phyloP scores from a whole-genome alignment of 2,113 vertebrate genomes.

The Suncus etruscus region DNA sequence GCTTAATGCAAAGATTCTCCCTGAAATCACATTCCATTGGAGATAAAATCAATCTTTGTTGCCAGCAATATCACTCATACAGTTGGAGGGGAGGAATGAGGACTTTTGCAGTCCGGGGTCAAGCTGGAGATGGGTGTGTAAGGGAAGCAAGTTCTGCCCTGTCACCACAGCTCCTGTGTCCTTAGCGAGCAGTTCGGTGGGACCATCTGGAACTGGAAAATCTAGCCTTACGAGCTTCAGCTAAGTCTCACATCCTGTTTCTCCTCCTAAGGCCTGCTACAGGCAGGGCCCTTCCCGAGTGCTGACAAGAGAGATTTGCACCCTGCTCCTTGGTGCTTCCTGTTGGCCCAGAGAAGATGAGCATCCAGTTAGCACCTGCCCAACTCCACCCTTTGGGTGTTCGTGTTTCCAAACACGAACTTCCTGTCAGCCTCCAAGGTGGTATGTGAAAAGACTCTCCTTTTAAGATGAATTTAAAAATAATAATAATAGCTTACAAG shows the following conservation, averaged over 20 bases:
- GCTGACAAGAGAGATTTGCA: not conserved
- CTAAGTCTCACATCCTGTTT: not conserved
- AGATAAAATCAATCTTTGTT: not conserved
- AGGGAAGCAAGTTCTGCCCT: conserved; percentile 51
- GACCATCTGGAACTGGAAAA: conserved; percentile 67
- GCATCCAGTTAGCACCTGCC: fast-evolving
- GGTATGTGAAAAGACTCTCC: no score
- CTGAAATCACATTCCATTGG: not conserved
- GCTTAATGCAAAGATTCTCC: not conserved
- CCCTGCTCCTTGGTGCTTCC: not conserved
- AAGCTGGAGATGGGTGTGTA: conserved; percentile 46
- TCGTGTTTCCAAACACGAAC: not conserved
- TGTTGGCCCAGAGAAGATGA: not conserved
- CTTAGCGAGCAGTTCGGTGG: not conserved
- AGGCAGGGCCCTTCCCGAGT: not conserved
- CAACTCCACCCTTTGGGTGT: not conserved
- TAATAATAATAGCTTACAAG: not conserved
- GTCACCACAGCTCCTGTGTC: conserved; percentile 20
- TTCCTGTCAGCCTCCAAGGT: no score
- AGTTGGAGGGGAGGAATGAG: not conserved
- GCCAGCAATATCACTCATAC: not conserved
- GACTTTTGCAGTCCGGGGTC: conserved; percentile 18
- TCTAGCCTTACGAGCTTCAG: conserved; percentile 60
- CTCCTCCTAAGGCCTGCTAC: not conserved
- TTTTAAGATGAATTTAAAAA: no score